Percentiles rank a stretch among this genome's conserved stretches.
Conservation (phyloP, 2,113 vertebrate genomes). For the Rostratula benghalensis region DNA sequence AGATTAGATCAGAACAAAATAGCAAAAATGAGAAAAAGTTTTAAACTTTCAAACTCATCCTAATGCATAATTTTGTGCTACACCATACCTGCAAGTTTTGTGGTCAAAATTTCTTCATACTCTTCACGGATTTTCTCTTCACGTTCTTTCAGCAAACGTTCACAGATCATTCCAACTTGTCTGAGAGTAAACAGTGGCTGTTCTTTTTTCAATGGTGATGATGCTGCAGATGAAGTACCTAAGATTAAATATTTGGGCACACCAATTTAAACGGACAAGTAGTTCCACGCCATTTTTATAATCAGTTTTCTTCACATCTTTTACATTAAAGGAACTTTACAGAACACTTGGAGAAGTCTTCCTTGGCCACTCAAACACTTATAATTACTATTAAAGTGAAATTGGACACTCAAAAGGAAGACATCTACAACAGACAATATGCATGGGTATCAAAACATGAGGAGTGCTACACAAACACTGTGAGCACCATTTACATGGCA, state of each 20-base stretch:
- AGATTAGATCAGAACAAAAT: neutral
- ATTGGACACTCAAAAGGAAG: neutral
- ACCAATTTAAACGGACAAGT: neutral
- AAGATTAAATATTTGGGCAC: slow-evolving; percentile 9
- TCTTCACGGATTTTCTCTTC: slow-evolving; percentile 98
- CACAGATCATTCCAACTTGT: slow-evolving; percentile 99
- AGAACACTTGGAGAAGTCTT: neutral
- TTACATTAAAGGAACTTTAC: neutral
- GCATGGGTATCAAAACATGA: rapidly evolving
- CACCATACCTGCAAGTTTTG: slow-evolving; percentile 93
- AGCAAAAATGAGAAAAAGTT: neutral
- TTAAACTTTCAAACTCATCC: neutral
- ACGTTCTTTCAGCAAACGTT: slow-evolving; percentile 96
- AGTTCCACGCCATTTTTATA: neutral
- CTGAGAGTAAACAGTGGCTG: slow-evolving; percentile 96
- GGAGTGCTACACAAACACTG: neutral
- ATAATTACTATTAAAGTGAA: neutral
- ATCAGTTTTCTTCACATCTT: neutral
- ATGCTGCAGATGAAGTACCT: slow-evolving; percentile 87
- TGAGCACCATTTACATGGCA: neutral
- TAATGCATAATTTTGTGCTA: neutral
- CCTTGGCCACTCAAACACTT: neutral
- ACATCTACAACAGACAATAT: neutral
- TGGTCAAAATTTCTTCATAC: slow-evolving; percentile 96
- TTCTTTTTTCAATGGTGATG: slow-evolving; percentile 93